Conservation (phyloP, 2,113 vertebrate species). For the Tragelaphus scriptus region DNA sequence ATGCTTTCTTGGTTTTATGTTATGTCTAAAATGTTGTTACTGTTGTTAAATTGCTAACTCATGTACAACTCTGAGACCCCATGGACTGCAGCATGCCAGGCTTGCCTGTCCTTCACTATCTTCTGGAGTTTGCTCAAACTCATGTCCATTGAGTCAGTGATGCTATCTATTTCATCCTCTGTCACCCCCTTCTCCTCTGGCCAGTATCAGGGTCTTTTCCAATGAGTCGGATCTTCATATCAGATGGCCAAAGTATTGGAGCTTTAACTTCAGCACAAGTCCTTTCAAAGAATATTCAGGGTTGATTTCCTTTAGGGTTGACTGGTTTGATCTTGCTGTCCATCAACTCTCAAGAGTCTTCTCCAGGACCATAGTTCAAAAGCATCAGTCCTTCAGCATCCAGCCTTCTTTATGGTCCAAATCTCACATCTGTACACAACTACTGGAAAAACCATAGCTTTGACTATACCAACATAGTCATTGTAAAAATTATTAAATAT, state of each 20-base stretch:
- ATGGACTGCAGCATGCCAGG: not conserved
- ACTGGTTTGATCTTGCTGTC: not conserved
- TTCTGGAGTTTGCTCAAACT: not conserved
- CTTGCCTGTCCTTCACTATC: not conserved
- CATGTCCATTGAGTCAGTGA: not conserved
- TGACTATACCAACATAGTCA: not conserved
- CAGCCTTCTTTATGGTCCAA: not conserved
- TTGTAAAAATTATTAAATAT: not conserved
- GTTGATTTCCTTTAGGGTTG: not conserved
- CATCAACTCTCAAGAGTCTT: not conserved
- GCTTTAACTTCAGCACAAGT: no score
- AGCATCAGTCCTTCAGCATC: not conserved
- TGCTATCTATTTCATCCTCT: not conserved
- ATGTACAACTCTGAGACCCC: fast-evolving
- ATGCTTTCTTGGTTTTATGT: not conserved
- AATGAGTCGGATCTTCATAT: fast-evolving
- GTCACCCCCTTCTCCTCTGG: not conserved
- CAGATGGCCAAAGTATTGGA: not conserved
- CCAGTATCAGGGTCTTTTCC: not conserved
- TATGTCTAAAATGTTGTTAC: not conserved
- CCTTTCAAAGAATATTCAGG: not conserved
- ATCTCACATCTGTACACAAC: not conserved
- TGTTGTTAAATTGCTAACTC: not conserved
- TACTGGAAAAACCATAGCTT: not conserved
- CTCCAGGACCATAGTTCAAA: not conserved